A percentile compares a stretch with the other conserved stretches of the same genome.
Conservation (phyloP, 2,888 invertebrate species). For the Lymantria dispar region DNA sequence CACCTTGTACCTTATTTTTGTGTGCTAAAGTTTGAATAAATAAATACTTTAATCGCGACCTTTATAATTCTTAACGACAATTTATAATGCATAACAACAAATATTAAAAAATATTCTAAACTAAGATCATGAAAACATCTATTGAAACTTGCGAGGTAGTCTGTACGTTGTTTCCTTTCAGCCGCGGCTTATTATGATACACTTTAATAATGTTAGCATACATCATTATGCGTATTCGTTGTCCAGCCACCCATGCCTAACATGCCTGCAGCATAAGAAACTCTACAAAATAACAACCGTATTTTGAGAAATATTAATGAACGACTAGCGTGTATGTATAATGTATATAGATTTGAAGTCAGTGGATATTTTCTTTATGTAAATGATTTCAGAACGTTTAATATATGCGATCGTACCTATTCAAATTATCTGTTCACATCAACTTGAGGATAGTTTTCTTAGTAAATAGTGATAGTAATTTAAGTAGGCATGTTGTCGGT, state of each 20-base stretch:
- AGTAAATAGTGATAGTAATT: slow-evolving; percentile 5
- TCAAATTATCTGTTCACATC: slow-evolving; percentile 5
- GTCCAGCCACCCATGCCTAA: slow-evolving; percentile 55
- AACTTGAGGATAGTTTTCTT: slow-evolving; percentile 5
- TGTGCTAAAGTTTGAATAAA: no score
- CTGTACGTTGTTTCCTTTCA: slow-evolving; percentile 57
- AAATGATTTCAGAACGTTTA: slow-evolving; percentile 37
- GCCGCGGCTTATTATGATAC: slow-evolving; percentile 62
- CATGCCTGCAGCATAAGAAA: slow-evolving; percentile 42
- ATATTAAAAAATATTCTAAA: no score
- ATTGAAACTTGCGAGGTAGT: slow-evolving; percentile 16
- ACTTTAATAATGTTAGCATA: slow-evolving; percentile 66
- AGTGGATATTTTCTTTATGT: slow-evolving; percentile 53
- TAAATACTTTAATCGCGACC: no score
- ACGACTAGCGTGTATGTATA: slow-evolving; percentile 11
- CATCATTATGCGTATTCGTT: slow-evolving; percentile 66
- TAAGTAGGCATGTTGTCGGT: background rate
- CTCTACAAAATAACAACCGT: slow-evolving; percentile 35
- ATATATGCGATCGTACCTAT: slow-evolving; percentile 6
- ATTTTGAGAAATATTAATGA: slow-evolving; percentile 57
- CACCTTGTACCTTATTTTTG: no score
- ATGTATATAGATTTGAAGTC: slow-evolving; percentile 15
- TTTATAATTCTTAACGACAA: no score
- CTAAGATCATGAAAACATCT: background rate
- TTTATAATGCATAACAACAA: no score